Percentiles rank a stretch among this genome's conserved stretches.
Evolutionary conservation across 2,888 invertebrate genomes (phyloP).

Genomic region (Oithona nana): DNA sequence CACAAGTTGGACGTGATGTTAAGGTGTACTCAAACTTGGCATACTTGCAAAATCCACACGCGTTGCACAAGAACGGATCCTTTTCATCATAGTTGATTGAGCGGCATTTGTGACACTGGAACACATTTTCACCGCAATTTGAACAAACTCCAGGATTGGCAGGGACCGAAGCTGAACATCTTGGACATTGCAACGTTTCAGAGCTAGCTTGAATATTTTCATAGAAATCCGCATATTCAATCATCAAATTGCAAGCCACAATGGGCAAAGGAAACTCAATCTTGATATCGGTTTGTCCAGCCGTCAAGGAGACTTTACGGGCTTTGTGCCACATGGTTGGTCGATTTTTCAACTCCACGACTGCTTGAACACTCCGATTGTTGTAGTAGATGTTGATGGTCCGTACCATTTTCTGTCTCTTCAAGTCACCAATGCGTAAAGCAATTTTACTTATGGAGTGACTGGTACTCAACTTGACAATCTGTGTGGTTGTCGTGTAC

Average conservation of each 20-base stretch:
- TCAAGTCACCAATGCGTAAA: constrained; percentile 79
- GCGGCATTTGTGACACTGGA: constrained; percentile 43
- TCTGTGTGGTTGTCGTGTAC: constrained; percentile 93
- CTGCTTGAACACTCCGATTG: constrained; percentile 75
- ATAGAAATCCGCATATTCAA: constrained; percentile 93
- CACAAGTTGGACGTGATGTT: constrained; percentile 75
- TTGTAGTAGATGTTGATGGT: constrained; percentile 92
- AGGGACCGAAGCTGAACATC: constrained; percentile 89
- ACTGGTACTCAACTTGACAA: constrained; percentile 82
- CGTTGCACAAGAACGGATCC: constrained; percentile 94
- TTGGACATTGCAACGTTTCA: constrained; percentile 82
- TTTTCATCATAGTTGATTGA: constrained; percentile 98
- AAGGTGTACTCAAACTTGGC: constrained; percentile 94
- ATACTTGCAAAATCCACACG: constrained; percentile 97
- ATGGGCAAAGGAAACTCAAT: constrained; percentile 93
- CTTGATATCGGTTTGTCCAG: constrained; percentile 85
- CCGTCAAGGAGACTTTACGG: constrained; percentile 67
- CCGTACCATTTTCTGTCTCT: constrained; percentile 90
- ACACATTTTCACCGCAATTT: constrained; percentile 94
- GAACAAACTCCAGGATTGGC: constrained; percentile 93
- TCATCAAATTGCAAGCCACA: constrained; percentile 91
- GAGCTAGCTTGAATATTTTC: constrained; percentile 74
- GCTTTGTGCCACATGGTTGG: constrained; percentile 95
- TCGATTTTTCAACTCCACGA: constrained; percentile 89
- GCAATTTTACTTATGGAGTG: constrained; percentile 87